Base-by-base conservation (phyloP, 1,140 invertebrate genomes). In the Scylla paramamosain region DNA sequence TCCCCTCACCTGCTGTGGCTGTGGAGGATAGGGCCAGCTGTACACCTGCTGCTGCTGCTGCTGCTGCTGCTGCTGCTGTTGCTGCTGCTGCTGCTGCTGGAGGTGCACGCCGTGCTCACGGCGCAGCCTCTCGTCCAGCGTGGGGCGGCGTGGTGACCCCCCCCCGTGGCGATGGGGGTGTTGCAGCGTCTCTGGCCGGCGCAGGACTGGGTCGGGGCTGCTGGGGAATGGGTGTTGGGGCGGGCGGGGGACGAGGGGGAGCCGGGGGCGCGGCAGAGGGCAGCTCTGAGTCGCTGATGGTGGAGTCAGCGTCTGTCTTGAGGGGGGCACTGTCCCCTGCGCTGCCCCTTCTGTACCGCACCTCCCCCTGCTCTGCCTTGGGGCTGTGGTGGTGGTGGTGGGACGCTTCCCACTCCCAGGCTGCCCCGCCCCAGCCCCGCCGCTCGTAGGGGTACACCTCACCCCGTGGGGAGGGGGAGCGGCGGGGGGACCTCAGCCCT, bases 281-380 rank as follows among this genome's bases (percentile, higher is more conserved):
- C 10, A 97, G 95, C 90, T 97, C 97, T 29, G 97, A 97, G 96
- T 97, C 97, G 96, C 97, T 97, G 32, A 97, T 97, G 4, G 97
- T 97, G 10, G 97, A 97, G 96, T 97, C 97, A 25, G 91, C 89
- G 52, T 14, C 12, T 12, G 94, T 94, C 45, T 93, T 94, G 31
- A 96, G 59, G 1, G 25, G 94, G 83, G 12, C 91, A 25, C 91
- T 91, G 29, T 48, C 59, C 84, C 91, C 84, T 31, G n/a, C 59
- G 59, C 39, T 31, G 91, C 28, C 52, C 52, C 52, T 2, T 8
- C 52, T 2, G 52, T 59, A 59, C 52, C 52, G 52, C 1, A 31
- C 84, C 83, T 39, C 14, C 20, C 29, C 46, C 86, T 59, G 31
- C 86, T 14, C 52, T 20, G 52, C 52, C 52, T 59, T 59, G 25